Evolutionary conservation across 1,140 invertebrate genomes (phyloP).

Genomic region (Anastatus disparis): DNA sequence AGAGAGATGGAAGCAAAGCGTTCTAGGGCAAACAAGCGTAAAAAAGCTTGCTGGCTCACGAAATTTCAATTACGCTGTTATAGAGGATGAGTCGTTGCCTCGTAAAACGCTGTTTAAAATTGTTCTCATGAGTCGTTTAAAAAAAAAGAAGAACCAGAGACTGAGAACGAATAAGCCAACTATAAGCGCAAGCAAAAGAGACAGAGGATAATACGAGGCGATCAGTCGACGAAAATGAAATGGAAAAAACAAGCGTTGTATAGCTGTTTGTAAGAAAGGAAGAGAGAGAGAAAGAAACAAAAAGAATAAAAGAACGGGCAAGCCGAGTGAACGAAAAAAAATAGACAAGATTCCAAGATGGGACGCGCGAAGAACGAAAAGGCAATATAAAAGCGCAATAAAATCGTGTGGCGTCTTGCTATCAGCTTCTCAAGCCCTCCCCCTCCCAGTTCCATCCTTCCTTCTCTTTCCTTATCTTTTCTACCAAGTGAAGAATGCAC

Average conservation of each 20-base stretch:
- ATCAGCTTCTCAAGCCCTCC: background rate
- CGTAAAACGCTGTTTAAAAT: conserved; percentile 4
- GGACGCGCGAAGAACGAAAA: conserved; percentile 10
- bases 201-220: background rate
- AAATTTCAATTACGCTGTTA: conserved; percentile 24
- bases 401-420: conserved; percentile 3
- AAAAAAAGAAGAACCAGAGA: too few relatives aligned
- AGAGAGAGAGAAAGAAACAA: background rate
- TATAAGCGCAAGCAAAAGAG: conserved; percentile 10
- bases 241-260: too few relatives aligned
- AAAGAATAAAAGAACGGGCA: background rate
- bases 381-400: conserved; percentile 15
- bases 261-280: too few relatives aligned
- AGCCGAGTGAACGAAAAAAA: background rate
- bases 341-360: conserved; percentile 26
- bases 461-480: background rate
- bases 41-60: background rate
- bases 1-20: too few relatives aligned
- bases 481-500: conserved; percentile 1
- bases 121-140: background rate
- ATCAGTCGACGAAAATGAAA: conserved; percentile 17
- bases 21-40: background rate
- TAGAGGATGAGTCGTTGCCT: background rate
- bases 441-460: background rate
- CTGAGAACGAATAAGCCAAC: background rate